These are phyloP conservation scores for Rynchops niger DNA, from an alignment of 2,113 vertebrate genomes.

Conservation along the genomic window DNA sequence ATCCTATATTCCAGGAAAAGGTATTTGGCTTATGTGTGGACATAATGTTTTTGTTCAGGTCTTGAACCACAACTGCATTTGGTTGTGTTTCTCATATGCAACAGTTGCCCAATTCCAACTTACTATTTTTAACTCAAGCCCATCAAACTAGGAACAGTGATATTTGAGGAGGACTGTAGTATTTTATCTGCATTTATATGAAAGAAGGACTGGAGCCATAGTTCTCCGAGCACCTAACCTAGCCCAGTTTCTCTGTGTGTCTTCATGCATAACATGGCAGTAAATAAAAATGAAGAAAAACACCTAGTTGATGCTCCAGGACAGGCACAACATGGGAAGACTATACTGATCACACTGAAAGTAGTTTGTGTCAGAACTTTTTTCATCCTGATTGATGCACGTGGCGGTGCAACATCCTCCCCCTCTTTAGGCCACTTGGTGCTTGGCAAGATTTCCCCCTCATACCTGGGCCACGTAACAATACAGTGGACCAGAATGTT, in stretches of 20 bases:
- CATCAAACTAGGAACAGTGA: not conserved
- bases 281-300: not conserved
- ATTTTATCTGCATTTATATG: not conserved
- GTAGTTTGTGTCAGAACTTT: not conserved
- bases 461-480: not conserved
- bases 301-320: not conserved
- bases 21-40: conserved; percentile 24
- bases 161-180: not conserved
- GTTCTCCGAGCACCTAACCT: not conserved
- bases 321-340: not conserved
- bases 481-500: not conserved
- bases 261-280: not conserved
- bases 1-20: conserved; percentile 58
- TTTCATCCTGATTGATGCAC: not conserved
- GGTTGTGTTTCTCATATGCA: not conserved
- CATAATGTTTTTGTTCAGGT: conserved; percentile 13
- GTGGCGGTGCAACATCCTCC: not conserved
- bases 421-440: not conserved
- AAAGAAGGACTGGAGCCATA: not conserved
- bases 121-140: conserved; percentile 9
- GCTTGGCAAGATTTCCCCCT: not conserved
- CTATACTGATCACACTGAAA: not conserved
- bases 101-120: not conserved
- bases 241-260: not conserved
- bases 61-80: not conserved